Evolutionary conservation across 2,113 vertebrate genomes (phyloP).

Genomic region (Benitochromis conjunctus): DNA sequence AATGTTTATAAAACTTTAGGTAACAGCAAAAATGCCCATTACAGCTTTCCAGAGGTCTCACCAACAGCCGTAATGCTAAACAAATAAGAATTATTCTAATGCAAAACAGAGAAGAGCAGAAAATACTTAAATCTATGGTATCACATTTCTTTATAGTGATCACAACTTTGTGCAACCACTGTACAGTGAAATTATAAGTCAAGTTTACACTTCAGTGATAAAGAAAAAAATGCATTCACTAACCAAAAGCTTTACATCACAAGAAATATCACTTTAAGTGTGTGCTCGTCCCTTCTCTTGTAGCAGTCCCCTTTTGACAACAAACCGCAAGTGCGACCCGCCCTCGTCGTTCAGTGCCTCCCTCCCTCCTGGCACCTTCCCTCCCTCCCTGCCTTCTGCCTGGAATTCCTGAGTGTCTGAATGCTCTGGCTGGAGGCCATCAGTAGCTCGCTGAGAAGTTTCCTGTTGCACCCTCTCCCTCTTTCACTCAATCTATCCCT

Average conservation of each 20-base stretch:
- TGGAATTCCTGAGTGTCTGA: constrained; percentile 76
- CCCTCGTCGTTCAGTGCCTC: constrained; percentile 46
- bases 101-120: not conserved
- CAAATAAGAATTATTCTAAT: not conserved
- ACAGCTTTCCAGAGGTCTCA: not conserved
- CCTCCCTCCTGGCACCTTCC: constrained; percentile 39
- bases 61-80: not conserved
- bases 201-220: not conserved
- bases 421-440: constrained; percentile 69
- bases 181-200: not conserved
- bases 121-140: not conserved
- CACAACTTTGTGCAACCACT: not conserved
- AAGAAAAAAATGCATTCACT: not conserved
- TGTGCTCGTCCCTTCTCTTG: constrained; percentile 8
- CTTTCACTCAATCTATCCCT: not conserved
- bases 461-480: constrained; percentile 59
- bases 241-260: not conserved
- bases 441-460: constrained; percentile 65
- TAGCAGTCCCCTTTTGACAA: constrained; percentile 44
- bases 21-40: not conserved
- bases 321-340: constrained; percentile 55
- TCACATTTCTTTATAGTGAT: not conserved
- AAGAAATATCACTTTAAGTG: not conserved
- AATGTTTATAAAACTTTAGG: not conserved
- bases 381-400: constrained; percentile 53